Evolutionary conservation across 1,140 invertebrate genomes (phyloP).

Genomic region (Plectrocnemia conspersa): DNA sequence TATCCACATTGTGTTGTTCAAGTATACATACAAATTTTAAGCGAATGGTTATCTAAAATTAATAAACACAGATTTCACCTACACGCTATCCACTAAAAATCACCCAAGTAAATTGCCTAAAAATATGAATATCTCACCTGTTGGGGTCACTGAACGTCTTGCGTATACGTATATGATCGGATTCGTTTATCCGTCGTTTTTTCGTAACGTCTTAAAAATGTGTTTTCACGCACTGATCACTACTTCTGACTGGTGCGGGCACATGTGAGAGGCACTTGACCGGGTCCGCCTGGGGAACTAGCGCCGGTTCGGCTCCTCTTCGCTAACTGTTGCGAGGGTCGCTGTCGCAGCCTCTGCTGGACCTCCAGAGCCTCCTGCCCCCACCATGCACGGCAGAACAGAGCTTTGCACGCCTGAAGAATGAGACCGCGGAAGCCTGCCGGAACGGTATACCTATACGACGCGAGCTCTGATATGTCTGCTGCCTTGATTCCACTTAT

Average conservation of each 20-base stretch:
- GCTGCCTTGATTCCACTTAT: too few species aligned
- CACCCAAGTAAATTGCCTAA: too few species aligned
- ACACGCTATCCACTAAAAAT: too few species aligned
- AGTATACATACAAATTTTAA: too few species aligned
- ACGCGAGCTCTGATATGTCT: too few species aligned
- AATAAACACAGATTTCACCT: not conserved
- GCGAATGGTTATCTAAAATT: too few species aligned
- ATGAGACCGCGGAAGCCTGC: not conserved
- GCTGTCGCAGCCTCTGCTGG: constrained; percentile 12
- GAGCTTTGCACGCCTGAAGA: not conserved
- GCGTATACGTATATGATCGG: too few species aligned
- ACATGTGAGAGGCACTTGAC: not conserved
- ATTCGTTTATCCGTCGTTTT: too few species aligned
- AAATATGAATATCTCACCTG: too few species aligned
- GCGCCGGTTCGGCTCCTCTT: constrained; percentile 15
- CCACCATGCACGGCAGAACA: not conserved
- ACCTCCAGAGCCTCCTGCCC: constrained; percentile 1
- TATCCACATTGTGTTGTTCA: too few species aligned
- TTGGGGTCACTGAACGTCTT: too few species aligned
- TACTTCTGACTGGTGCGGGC: not conserved
- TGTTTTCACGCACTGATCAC: not conserved
- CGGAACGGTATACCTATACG: not conserved
- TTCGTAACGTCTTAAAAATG: not conserved
- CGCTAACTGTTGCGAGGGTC: constrained; percentile 18
- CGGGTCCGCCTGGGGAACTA: not conserved